These are phyloP conservation scores for Scleropages formosus DNA, from an alignment of 2,797 vertebrate genomes.

Conservation along the genomic window DNA sequence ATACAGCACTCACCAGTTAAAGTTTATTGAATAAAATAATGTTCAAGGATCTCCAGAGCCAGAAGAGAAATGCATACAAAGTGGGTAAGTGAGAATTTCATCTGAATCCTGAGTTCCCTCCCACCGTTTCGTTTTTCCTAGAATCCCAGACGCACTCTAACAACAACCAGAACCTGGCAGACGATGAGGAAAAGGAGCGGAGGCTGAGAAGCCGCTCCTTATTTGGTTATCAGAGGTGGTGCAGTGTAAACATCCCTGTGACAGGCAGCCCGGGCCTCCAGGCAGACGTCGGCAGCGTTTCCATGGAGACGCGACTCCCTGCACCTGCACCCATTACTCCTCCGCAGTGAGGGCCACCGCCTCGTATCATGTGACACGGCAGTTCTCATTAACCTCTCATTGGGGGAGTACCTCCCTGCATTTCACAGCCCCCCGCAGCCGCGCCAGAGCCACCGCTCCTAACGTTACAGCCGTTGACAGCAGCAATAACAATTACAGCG, in stretches of 20 bases:
- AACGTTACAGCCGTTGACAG: background rate
- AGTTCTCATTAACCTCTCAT: slow-evolving; percentile 40
- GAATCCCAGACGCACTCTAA: slow-evolving; percentile 12
- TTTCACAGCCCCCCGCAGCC: slow-evolving; percentile 12
- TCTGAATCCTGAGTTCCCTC: slow-evolving; percentile 10
- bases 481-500: background rate
- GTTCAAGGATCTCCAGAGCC: too few species aligned
- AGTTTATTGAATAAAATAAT: too few species aligned
- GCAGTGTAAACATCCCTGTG: slow-evolving; percentile 17
- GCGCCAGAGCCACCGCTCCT: background rate
- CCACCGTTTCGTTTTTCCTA: background rate
- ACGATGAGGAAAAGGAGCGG: slow-evolving; percentile 12
- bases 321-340: slow-evolving; percentile 34
- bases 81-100: slow-evolving; percentile 17
- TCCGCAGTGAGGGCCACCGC: slow-evolving; percentile 27
- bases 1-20: too few species aligned
- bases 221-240: slow-evolving; percentile 27
- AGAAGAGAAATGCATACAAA: background rate
- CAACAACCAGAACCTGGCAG: slow-evolving; percentile 11
- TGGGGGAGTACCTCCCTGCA: slow-evolving; percentile 11
- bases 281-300: slow-evolving; percentile 34
- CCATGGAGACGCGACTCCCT: slow-evolving; percentile 37
- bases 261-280: slow-evolving; percentile 20
- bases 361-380: slow-evolving; percentile 37
- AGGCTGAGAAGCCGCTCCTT: slow-evolving; percentile 20